Evolutionary conservation across 2,797 vertebrate genomes (phyloP).

Genomic region (Xiphorhynchus erythropygius): DNA sequence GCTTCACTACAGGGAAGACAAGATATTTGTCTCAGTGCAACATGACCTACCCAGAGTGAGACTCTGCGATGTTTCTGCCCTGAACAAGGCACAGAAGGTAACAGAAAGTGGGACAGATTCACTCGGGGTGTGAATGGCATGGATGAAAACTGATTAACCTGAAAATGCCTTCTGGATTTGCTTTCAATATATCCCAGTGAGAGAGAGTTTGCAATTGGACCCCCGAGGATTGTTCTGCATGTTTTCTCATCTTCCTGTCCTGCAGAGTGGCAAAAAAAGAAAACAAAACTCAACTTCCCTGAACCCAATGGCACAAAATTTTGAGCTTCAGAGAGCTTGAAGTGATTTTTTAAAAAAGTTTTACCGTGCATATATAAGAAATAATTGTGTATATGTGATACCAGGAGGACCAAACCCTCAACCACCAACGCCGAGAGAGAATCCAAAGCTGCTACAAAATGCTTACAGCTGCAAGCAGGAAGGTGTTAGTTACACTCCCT

Average conservation of each 20-base stretch:
- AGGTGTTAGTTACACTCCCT: neutral
- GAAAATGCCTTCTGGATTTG: neutral
- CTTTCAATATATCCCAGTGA: neutral
- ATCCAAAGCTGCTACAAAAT: neutral
- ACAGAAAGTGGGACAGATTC: neutral
- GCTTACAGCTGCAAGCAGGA: neutral
- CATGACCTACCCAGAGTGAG: neutral
- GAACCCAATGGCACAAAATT: neutral
- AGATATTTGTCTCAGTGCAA: constrained; percentile 18
- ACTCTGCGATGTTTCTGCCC: neutral
- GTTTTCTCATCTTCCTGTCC: neutral
- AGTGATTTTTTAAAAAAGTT: neutral
- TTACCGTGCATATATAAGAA: neutral
- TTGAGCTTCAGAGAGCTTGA: neutral
- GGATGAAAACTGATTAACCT: neutral
- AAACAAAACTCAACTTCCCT: neutral
- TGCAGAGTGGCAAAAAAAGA: neutral
- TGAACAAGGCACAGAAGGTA: neutral
- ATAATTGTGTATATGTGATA: neutral
- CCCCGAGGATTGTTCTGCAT: neutral
- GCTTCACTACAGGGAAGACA: constrained; percentile 23
- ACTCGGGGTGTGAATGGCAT: neutral
- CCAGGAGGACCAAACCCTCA: neutral
- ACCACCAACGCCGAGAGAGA: neutral
- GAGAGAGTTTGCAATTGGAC: neutral